Percentiles rank a stretch among this genome's conserved stretches.
Evolutionary conservation across 2,113 vertebrate genomes (phyloP).

Genomic region (Sciurus niger): DNA sequence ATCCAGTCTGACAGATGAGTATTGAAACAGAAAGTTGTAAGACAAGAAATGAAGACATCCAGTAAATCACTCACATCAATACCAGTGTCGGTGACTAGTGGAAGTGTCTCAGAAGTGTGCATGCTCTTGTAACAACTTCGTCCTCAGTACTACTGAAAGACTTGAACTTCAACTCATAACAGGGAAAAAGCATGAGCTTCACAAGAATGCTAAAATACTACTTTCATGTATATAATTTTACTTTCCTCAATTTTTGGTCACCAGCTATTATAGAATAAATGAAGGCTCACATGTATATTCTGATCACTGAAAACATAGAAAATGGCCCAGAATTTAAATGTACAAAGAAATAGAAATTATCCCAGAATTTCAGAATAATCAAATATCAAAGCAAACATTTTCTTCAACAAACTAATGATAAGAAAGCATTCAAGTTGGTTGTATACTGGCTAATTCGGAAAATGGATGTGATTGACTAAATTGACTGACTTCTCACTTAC

Average conservation of each 20-base stretch:
- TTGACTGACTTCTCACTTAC: neutral
- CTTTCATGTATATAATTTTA: neutral
- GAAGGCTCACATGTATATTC: neutral
- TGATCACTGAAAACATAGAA: neutral
- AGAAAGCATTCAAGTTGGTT: neutral
- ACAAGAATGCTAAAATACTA: neutral
- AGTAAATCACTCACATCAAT: neutral
- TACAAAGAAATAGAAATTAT: constrained; percentile 16
- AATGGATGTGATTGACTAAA: neutral
- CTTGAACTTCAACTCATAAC: neutral
- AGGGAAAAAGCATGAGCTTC: neutral
- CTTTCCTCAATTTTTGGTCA: neutral
- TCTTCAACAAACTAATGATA: neutral
- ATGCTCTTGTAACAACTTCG: neutral
- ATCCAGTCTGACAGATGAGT: constrained; percentile 34
- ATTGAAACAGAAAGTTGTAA: neutral
- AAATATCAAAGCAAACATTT: neutral
- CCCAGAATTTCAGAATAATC: neutral
- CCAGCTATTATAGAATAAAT: neutral
- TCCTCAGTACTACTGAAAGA: neutral
- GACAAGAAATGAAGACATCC: neutral
- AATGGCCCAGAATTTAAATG: neutral
- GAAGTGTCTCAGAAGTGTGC: neutral
- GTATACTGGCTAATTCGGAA: neutral
- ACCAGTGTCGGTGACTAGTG: neutral